These are phyloP conservation scores for Xestia c-nigrum DNA, from an alignment of 2,888 invertebrate genomes.

Conservation along the genomic window DNA sequence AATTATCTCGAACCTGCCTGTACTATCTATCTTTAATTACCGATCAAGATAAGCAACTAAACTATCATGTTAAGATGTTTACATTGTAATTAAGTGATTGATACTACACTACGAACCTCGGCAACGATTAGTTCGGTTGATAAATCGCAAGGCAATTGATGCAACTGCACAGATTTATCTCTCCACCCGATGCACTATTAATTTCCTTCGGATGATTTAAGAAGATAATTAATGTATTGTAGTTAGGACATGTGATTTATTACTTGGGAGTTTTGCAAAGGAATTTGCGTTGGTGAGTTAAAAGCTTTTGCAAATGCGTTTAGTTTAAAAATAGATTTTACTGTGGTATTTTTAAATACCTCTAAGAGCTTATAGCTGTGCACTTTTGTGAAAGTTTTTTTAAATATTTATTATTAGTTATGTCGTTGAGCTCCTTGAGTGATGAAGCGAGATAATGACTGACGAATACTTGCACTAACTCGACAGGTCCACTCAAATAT, in stretches of 20 bases:
- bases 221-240: slow-evolving; percentile 56
- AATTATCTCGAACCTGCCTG: neutral
- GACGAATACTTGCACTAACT: neutral
- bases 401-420: neutral
- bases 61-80: slow-evolving; percentile 62
- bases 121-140: slow-evolving; percentile 30
- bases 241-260: slow-evolving; percentile 53
- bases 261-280: slow-evolving; percentile 6
- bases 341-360: neutral
- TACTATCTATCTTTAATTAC: slow-evolving; percentile 60
- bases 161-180: slow-evolving; percentile 36
- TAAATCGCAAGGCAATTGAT: slow-evolving; percentile 42
- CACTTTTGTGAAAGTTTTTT: neutral
- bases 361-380: neutral
- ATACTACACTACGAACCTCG: slow-evolving; percentile 37
- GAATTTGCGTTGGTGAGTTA: slow-evolving; percentile 26
- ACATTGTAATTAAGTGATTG: slow-evolving; percentile 66
- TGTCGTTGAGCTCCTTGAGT: neutral
- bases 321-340: slow-evolving; percentile 17
- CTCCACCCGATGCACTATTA: slow-evolving; percentile 44
- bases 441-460: neutral
- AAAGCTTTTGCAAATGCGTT: slow-evolving; percentile 13
- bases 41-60: slow-evolving; percentile 60
- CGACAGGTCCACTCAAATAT: neutral
- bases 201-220: slow-evolving; percentile 51